These are phyloP conservation scores for Acromyrmex echinatior DNA, from an alignment of 1,140 invertebrate species.

Conservation along the genomic window DNA sequence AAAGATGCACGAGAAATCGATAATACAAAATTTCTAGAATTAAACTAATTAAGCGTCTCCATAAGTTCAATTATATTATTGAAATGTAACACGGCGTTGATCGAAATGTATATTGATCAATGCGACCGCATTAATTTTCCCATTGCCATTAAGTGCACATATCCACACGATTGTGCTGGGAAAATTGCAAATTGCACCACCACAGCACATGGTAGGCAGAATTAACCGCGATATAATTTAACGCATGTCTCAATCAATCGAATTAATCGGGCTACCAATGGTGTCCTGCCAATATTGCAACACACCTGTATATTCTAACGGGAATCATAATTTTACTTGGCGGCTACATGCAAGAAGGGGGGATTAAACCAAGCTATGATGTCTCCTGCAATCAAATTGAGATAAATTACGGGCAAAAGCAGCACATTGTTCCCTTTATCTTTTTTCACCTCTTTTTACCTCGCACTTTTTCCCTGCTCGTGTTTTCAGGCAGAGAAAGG, in stretches of 20 bases:
- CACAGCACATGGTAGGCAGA: conserved; percentile 28
- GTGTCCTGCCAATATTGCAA: conserved; percentile 38
- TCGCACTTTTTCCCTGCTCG: conserved; percentile 18
- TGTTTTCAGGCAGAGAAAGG: conserved; percentile 2
- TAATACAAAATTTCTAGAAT: conserved; percentile 4
- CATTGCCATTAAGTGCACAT: conserved; percentile 34
- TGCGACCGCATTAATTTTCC: conserved; percentile 50
- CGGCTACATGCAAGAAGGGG: neutral
- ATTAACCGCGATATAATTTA: conserved; percentile 61
- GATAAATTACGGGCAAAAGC: conserved; percentile 52
- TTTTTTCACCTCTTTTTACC: conserved; percentile 1
- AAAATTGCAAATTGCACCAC: conserved; percentile 50
- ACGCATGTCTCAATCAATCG: conserved; percentile 59
- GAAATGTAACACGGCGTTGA: neutral
- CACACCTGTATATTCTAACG: conserved; percentile 16
- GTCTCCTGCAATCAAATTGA: conserved; percentile 57
- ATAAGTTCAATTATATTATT: conserved; percentile 1
- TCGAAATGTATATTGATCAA: conserved; percentile 53
- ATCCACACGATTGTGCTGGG: conserved; percentile 30
- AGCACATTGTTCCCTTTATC: neutral
- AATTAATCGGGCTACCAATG: conserved; percentile 53
- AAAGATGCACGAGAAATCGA: neutral
- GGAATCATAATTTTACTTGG: conserved; percentile 50
- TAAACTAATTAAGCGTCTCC: conserved; percentile 10
- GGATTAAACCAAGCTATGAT: neutral